Evolutionary conservation across 2,888 invertebrate species (phyloP).

Genomic region (Octodonta nipae): DNA sequence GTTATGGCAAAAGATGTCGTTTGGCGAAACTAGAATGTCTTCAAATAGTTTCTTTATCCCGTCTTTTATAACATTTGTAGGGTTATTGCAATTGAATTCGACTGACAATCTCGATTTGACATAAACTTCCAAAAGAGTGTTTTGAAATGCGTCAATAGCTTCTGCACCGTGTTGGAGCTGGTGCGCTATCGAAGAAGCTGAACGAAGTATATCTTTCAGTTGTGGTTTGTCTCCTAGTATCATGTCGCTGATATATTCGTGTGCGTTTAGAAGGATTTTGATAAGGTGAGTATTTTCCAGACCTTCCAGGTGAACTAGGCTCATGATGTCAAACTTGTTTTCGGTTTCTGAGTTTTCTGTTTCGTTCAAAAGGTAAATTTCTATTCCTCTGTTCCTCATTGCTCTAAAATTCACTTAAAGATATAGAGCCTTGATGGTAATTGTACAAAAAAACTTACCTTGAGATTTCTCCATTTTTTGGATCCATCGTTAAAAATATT

Average conservation of each 20-base stretch:
- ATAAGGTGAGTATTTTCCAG: constrained; percentile 19
- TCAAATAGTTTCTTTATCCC: constrained; percentile 27
- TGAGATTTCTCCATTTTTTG: constrained; percentile 89
- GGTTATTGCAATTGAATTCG: constrained; percentile 32
- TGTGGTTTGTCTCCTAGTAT: constrained; percentile 48
- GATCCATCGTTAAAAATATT: constrained; percentile 88
- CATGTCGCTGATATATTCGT: constrained; percentile 32
- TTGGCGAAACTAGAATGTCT: too few species aligned
- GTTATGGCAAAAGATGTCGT: constrained; percentile 8
- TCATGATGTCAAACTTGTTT: constrained; percentile 37
- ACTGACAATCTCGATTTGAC: constrained; percentile 27
- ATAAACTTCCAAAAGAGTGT: constrained; percentile 53
- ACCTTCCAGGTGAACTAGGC: constrained; percentile 40
- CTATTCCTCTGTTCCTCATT: constrained; percentile 95
- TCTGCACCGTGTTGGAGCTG: constrained; percentile 46
- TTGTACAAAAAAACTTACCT: constrained; percentile 42
- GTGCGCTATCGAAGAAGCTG: constrained; percentile 49
- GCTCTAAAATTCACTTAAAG: constrained; percentile 44
- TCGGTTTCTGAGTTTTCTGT: constrained; percentile 18
- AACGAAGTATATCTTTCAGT: constrained; percentile 50
- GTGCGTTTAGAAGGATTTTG: constrained; percentile 36
- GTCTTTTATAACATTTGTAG: constrained; percentile 40
- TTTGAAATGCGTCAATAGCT: constrained; percentile 41
- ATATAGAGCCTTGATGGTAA: neutral
- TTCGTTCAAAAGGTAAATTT: constrained; percentile 53